Conservation (phyloP, 2,113 vertebrate species). For the Rhynchopsitta pachyrhyncha region DNA sequence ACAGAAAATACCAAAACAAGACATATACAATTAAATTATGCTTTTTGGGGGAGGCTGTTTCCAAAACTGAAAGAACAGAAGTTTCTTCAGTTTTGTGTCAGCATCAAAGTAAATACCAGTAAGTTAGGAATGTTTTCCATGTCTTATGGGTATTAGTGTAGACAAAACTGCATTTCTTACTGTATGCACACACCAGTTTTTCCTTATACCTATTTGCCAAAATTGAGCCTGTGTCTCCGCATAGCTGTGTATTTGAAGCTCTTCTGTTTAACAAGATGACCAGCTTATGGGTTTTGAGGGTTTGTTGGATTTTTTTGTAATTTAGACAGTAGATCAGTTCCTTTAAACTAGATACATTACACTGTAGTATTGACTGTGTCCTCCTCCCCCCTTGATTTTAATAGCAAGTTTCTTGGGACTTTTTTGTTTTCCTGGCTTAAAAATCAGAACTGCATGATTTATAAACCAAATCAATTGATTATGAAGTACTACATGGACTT, state of each 20-base stretch:
- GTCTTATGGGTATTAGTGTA: not conserved
- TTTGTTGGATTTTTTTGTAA: not conserved
- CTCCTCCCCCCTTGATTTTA: not conserved
- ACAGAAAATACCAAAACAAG: not conserved
- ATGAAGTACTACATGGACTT: not conserved
- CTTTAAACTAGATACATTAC: not conserved
- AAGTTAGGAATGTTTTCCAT: not conserved
- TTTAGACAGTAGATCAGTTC: not conserved
- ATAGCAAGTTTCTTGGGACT: not conserved
- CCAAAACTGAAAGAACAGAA: not conserved
- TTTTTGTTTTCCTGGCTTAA: not conserved
- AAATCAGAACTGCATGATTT: not conserved
- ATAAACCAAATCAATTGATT: not conserved
- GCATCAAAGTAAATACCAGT: slow-evolving; percentile 21
- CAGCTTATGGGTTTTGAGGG: not conserved
- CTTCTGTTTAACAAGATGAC: slow-evolving; percentile 6
- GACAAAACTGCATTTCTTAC: slow-evolving; percentile 8
- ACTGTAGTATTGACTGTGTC: not conserved
- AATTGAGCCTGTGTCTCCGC: not conserved
- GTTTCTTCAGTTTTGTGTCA: slow-evolving; percentile 1
- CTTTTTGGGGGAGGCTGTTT: not conserved
- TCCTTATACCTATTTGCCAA: not conserved
- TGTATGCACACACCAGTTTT: not conserved
- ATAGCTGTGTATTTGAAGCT: not conserved
- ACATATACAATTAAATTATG: not conserved